Conservation (phyloP, 2,113 vertebrate species). For the Callospermophilus lateralis region DNA sequence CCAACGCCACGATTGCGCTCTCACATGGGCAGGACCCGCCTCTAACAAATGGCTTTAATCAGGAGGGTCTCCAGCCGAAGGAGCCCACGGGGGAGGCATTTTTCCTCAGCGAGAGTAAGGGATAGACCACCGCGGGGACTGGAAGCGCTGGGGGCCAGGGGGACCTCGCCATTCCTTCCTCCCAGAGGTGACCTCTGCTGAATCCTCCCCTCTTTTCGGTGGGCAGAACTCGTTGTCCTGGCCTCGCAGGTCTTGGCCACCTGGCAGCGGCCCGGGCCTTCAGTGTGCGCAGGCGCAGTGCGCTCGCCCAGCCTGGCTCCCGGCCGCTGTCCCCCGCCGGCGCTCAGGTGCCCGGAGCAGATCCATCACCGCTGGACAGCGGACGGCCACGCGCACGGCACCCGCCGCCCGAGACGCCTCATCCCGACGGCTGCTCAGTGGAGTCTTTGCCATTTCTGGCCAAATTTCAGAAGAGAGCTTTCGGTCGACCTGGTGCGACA, state of each 20-base stretch:
- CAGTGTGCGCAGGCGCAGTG: background rate
- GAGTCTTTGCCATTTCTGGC: conserved; percentile 37
- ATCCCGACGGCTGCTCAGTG: background rate
- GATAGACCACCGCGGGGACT: background rate
- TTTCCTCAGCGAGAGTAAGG: conserved; percentile 10
- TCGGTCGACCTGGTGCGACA: background rate
- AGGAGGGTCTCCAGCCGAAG: background rate
- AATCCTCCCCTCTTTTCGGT: conserved; percentile 2
- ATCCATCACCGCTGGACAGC: too few species aligned
- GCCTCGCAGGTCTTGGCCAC: background rate
- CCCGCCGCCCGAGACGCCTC: conserved; percentile 14
- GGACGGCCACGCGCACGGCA: background rate
- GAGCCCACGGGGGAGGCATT: background rate
- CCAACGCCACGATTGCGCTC: background rate
- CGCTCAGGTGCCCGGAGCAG: too few species aligned
- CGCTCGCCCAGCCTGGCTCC: background rate
- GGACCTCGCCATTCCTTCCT: background rate
- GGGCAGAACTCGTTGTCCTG: conserved; percentile 33
- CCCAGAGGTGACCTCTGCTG: conserved; percentile 28
- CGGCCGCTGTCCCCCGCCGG: background rate
- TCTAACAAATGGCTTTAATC: conserved; percentile 55
- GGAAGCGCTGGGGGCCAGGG: background rate
- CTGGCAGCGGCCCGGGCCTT: conserved; percentile 28
- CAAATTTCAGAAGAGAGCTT: conserved; percentile 33
- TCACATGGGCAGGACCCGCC: background rate